Evolutionary conservation across 2,113 vertebrate genomes (phyloP), one percentile per base, ranked within the genome.

Genomic region (Gymnogyps californianus): DNA sequence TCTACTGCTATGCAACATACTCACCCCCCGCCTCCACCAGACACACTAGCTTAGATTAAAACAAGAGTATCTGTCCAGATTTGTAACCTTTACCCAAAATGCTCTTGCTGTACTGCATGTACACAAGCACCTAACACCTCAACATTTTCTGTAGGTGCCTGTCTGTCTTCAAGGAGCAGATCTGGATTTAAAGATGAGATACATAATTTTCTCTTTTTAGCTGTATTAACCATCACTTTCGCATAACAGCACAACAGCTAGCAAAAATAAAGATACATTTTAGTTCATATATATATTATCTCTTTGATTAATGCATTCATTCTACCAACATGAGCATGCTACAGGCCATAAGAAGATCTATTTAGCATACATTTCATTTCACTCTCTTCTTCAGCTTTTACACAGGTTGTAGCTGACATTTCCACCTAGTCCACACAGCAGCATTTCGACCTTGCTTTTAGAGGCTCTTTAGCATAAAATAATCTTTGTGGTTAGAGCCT

Each of bases 371-470:
- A 58, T n/a, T 79, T 47, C 11, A 80, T 58, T 74, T 42, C 26
- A 26, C 36, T 77, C 42, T 40, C 70, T 42, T 61, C 71, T 61
- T 58, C 74, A 72, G 75, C 58, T 58, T 77, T 72, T 54, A 77
- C 61, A 17, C 15, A 52, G 71, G 40, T 26, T 76, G 38, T 29
- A 69, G 92, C 79, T 93, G 90, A 70, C 66, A 74, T 70, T 93
- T 79, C 75, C 38, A 72, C 84, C 82, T 58, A 36, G 47, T 46
- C 75, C 66, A 85, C 82, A 51, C 9, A 67, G 57, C 66, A 93
- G 70, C 70, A n/a, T 82, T 94, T 62, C 83, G 85, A 94, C 88
- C 85, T 90, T 76, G 85, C 44, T 90, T 92, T 93, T 67, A 80
- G 78, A 92, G 46, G 78, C 61, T 90, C 58, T 90, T 96, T 72